Evolutionary conservation across 2,888 invertebrate species (phyloP).

Genomic region (Drosophila parthenogenetica): DNA sequence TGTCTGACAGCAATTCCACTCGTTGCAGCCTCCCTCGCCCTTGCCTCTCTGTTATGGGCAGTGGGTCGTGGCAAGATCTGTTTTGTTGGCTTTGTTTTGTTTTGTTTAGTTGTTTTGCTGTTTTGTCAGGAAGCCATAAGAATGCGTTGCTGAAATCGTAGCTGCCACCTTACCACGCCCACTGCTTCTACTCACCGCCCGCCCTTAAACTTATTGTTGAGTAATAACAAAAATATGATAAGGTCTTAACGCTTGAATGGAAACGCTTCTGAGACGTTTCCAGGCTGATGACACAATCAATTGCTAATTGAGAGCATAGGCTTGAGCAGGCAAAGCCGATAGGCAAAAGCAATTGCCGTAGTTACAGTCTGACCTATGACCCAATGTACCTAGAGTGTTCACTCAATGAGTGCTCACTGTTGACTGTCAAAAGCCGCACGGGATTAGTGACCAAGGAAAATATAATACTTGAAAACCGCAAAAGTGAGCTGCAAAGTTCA

Average conservation of each 20-base stretch:
- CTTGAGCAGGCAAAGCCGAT: constrained; percentile 3
- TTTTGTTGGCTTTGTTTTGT: constrained; percentile 15
- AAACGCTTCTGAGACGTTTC: constrained; percentile 35
- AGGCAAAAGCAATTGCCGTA: constrained; percentile 5
- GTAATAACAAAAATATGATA: constrained; percentile 60
- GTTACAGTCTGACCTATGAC: constrained; percentile 6
- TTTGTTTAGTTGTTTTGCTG: constrained; percentile 5
- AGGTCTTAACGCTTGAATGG: constrained; percentile 48
- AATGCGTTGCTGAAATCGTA: constrained; percentile 52
- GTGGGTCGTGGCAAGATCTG: constrained; percentile 47
- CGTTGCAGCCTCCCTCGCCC: neutral
- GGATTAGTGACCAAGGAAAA: constrained; percentile 59
- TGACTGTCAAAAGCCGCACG: constrained; percentile 24
- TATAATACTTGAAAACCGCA: constrained; percentile 60
- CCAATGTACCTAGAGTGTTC: neutral
- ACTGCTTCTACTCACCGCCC: constrained; percentile 3
- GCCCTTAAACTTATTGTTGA: constrained; percentile 27
- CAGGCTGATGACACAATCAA: constrained; percentile 47
- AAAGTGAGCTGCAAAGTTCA: constrained; percentile 53
- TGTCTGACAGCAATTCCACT: constrained; percentile 43
- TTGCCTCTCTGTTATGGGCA: constrained; percentile 34
- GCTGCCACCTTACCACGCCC: constrained; percentile 6
- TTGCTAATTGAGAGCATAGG: constrained; percentile 20
- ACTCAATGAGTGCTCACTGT: constrained; percentile 15
- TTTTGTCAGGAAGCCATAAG: constrained; percentile 46